These are phyloP conservation scores for Ceratotherium simum DNA, from an alignment of 2,113 vertebrate genomes.

Conservation along the genomic window DNA sequence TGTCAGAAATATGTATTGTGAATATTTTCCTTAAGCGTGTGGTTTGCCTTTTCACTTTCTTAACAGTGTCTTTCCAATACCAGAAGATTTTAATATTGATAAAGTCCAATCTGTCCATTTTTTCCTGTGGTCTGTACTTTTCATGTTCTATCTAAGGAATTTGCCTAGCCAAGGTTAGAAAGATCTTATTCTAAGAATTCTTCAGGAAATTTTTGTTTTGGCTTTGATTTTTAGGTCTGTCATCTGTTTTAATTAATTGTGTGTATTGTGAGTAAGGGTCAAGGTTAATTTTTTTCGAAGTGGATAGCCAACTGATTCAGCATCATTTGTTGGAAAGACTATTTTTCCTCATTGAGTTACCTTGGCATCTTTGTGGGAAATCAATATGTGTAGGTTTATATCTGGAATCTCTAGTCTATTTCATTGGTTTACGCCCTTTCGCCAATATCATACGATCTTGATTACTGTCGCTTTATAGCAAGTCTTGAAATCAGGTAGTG, in stretches of 20 bases:
- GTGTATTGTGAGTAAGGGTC: background rate
- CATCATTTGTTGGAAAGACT: background rate
- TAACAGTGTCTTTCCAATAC: background rate
- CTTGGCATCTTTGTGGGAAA: background rate
- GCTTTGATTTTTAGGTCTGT: background rate
- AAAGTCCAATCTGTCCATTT: background rate
- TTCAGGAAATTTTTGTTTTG: background rate
- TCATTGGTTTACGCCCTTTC: background rate
- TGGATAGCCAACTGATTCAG: background rate
- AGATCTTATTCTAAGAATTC: background rate
- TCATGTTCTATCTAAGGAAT: background rate
- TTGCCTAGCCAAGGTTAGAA: background rate
- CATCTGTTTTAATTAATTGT: background rate
- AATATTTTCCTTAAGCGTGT: background rate
- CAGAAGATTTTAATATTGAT: background rate
- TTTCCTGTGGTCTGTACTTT: background rate
- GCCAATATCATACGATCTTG: background rate
- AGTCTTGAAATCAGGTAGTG: background rate
- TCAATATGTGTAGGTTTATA: background rate
- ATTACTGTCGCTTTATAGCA: background rate
- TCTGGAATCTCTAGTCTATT: background rate
- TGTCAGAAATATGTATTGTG: background rate
- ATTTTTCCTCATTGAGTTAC: background rate
- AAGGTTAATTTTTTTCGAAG: conserved; percentile 4
- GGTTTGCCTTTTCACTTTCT: conserved; percentile 3